phyloP scores from a whole-genome alignment of 2,888 invertebrate genomes.

The Linnaemya tessellans region DNA sequence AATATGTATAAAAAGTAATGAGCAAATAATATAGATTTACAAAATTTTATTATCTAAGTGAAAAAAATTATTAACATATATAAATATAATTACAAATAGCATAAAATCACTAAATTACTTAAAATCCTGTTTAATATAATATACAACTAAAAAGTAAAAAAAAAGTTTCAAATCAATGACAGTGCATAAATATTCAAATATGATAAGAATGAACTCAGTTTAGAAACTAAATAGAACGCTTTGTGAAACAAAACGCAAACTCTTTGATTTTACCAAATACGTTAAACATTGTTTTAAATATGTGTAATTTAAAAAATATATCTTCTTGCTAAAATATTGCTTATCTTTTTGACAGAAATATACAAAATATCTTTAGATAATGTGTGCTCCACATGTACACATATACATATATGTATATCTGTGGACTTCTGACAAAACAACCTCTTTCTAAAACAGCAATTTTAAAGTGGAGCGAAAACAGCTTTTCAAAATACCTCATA shows the following conservation, averaged over 20 bases:
- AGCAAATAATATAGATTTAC: constrained; percentile 39
- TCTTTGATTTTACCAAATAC: too few species aligned
- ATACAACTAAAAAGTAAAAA: constrained; percentile 22
- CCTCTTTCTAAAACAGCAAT: too few species aligned
- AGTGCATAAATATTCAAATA: constrained; percentile 36
- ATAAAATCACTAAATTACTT: constrained; percentile 36
- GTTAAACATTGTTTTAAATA: neutral
- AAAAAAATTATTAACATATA: constrained; percentile 16
- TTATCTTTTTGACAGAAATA: neutral
- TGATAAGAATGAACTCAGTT: constrained; percentile 4
- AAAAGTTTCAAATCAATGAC: constrained; percentile 49
- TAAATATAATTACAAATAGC: constrained; percentile 35
- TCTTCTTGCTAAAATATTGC: too few species aligned
- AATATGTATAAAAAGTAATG: constrained; percentile 41
- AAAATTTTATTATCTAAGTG: constrained; percentile 5
- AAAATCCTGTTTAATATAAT: constrained; percentile 46
- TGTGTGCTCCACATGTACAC: neutral
- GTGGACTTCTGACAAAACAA: too few species aligned
- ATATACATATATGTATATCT: neutral
- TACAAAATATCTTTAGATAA: constrained; percentile 10
- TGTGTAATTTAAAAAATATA: too few species aligned
- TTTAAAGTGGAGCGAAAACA: too few species aligned
- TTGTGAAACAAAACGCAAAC: constrained; percentile 4
- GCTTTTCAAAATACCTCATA: too few species aligned
- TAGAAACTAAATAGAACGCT: neutral